These are phyloP conservation scores for Lumbricus terrestris DNA, from an alignment of 2,888 invertebrate species.

Conservation along the genomic window DNA sequence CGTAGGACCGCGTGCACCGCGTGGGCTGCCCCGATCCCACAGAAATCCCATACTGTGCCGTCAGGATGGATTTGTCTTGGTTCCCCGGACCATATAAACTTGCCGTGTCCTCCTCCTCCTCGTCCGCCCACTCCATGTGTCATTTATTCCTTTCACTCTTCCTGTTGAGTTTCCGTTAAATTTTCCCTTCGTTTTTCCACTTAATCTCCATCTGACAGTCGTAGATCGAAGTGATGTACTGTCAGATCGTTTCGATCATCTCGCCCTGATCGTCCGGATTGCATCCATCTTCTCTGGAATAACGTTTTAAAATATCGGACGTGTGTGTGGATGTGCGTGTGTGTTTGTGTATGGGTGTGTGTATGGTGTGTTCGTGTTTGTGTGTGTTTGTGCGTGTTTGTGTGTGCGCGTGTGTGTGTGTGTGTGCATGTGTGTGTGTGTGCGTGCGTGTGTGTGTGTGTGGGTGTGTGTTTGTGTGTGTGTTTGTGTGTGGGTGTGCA, in stretches of 20 bases:
- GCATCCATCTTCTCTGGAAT: not conserved
- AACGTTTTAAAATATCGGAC: not conserved
- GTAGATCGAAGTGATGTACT: not conserved
- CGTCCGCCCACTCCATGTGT: not conserved
- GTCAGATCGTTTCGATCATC: not conserved
- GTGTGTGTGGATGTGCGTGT: too few relatives aligned
- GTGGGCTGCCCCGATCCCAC: not conserved
- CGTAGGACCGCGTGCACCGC: not conserved
- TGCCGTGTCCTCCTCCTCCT: too few relatives aligned
- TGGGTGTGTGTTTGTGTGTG: too few relatives aligned
- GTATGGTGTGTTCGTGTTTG: too few relatives aligned
- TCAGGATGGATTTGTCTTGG: not conserved
- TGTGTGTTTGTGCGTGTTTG: too few relatives aligned
- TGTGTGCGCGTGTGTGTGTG: too few relatives aligned
- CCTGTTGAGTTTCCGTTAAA: not conserved
- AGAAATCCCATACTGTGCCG: not conserved
- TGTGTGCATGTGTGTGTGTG: too few relatives aligned
- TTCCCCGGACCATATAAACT: not conserved
- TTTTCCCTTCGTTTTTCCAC: not conserved
- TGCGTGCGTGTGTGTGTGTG: too few relatives aligned
- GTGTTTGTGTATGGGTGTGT: too few relatives aligned
- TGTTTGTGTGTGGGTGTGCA: too few relatives aligned
- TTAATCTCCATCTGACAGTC: conserved; percentile 3
- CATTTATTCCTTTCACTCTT: not conserved
- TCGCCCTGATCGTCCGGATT: not conserved